Conservation (phyloP, 2,113 vertebrate species). For the Castor canadensis region DNA sequence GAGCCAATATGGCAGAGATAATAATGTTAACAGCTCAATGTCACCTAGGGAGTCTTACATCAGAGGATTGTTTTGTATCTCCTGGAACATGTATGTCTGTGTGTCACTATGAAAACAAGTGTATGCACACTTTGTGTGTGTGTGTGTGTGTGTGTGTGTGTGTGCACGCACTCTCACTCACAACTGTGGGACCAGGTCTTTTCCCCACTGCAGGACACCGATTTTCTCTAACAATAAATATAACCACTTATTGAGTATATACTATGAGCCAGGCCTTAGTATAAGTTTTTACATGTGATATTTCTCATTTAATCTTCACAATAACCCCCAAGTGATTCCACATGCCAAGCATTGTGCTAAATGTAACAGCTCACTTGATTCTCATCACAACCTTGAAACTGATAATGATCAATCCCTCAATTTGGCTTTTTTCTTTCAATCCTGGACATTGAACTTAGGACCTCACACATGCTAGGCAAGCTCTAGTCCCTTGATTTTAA, state of each 20-base stretch:
- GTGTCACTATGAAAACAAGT: not conserved
- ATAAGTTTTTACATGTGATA: not conserved
- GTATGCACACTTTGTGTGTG: no score
- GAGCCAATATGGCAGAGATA: not conserved
- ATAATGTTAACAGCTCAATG: not conserved
- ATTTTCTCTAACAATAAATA: slow-evolving; percentile 45
- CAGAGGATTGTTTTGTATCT: not conserved
- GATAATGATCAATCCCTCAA: not conserved
- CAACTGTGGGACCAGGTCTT: not conserved
- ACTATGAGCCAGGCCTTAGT: not conserved
- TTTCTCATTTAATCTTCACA: slow-evolving; percentile 39
- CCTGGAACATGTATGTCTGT: not conserved
- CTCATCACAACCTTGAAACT: not conserved
- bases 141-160: accelerated
- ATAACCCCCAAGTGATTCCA: not conserved
- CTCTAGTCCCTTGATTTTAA: slow-evolving; percentile 19
- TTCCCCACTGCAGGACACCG: not conserved
- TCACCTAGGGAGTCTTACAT: not conserved
- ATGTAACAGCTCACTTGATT: not conserved
- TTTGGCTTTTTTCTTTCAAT: not conserved
- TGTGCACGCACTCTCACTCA: accelerated
- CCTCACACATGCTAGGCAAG: not conserved
- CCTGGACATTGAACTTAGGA: not conserved
- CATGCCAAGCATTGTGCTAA: not conserved
- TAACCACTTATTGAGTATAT: not conserved